Base-by-base conservation (phyloP, 2,797 vertebrate genomes). In the Sebastes hubbsi region DNA sequence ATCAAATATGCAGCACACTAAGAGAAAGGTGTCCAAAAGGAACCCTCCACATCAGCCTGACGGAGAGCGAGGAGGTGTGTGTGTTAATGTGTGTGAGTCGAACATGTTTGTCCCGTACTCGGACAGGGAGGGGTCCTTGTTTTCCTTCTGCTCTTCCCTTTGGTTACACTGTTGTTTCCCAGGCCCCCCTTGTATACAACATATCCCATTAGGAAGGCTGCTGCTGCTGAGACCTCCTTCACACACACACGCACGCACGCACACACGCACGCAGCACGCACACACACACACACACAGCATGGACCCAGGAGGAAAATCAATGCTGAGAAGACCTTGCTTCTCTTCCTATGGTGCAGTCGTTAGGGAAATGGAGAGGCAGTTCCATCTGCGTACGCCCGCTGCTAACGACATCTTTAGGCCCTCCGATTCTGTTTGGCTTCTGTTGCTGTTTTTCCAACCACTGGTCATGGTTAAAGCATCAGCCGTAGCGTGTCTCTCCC, bases 151-250 rank as follows among this genome's bases (percentile, higher is more conserved):
- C 88, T 93, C 91, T 93, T 95, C 93, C 93, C 91, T 93, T 93
- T 91, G 87, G 91, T 93, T 92, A 86, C 92, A 89, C 91, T 94
- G 93, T 94, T 94, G 92, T 93, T 93, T 93, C 88, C 91, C 89
- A 93, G 88, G 10, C 73, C 80, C 83, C 76, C 87, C 66, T 73
- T 29, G 75, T 90, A 91, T 75, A 88, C 89, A 91, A 88, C 84
- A 90, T 91, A 93, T 91, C 88, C 91, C 91, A 93, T 93, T 91
- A 93, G 88, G 85, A 92, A 86, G 75, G 83, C 86, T 79, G 80
- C 83, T 77, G 64, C 82, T 80, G 81, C 82, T 83, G 80, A 82
- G 85, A 87, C 73, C 82, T 79, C 68, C 34, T 38, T 69, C 73
- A 14, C 72, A 46, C 79, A 66, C 83, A 71, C 68, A 75, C 38